Evolutionary conservation across 1,140 invertebrate genomes (phyloP), one percentile per base, ranked within the genome.

Genomic region (Psix sp.): DNA sequence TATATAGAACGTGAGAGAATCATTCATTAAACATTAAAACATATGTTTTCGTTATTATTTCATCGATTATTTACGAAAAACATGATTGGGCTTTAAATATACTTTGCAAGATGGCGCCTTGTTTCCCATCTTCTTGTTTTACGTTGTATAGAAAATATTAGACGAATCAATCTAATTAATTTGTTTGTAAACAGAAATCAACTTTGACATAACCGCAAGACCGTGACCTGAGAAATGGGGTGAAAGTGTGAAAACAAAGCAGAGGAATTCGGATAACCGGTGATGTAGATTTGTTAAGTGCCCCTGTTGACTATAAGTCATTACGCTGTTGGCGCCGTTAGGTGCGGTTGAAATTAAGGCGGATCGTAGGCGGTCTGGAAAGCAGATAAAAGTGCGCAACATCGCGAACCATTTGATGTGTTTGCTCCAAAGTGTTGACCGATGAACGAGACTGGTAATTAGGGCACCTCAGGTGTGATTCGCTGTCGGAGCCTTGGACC

Each of bases 401-500:
- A 68, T 6, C 40, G 74, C 31, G 68, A 52, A 35, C 56, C 42
- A 60, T 80, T 78, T 63, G 56, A 74, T 57, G 38, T 62, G 57
- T 38, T 81, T 65, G 79, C 79, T 77, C 72, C 74, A 72, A 75
- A 66, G 68, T 63, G 62, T 74, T 67, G 71, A 54, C 56, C 56
- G 57, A 46, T 66, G 56, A 66, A 65, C 59, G 62, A 63, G 71
- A 71, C 79, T 82, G 80, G 73, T 84, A 84, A 84, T 84, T 84
- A 84, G 82, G 79, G 73, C 82, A 84, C 82, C 76, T 84, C 45
- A 72, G 77, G 82, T 83, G 82, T 84, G 80, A 85, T 81, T 84
- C 77, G 76, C 74, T 66, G 80, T 78, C 67, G 45, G 74, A 65
- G 60, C 26, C 51, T 60, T 21, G 56, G 45, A 66, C 51, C 45